Percentiles rank a stretch among this genome's conserved stretches.
Conservation (phyloP, 1,140 invertebrate species). For the Choristoneura fumiferana region DNA sequence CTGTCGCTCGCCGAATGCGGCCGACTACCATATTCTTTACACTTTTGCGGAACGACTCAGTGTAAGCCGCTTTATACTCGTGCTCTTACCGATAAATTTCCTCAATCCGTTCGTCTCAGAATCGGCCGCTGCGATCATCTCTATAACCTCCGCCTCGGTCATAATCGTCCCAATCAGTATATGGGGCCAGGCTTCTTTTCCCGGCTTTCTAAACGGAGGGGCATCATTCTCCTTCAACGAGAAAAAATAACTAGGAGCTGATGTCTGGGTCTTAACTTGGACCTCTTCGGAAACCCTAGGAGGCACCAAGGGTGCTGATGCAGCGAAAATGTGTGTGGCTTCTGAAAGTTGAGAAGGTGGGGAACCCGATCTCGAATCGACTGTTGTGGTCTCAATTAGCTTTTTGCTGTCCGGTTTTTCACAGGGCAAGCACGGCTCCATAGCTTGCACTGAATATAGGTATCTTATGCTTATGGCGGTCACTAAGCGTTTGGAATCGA, state of each 20-base stretch:
- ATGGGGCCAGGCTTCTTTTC: conserved; percentile 36
- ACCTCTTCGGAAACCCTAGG: conserved; percentile 17
- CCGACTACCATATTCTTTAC: no score
- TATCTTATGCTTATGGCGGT: no score
- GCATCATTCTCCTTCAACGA: conserved; percentile 55
- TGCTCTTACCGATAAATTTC: conserved; percentile 48
- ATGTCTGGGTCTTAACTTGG: conserved; percentile 44
- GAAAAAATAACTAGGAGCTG: conserved; percentile 57
- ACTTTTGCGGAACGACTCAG: no score
- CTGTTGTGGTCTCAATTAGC: background rate
- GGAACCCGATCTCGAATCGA: no score
- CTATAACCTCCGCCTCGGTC: conserved; percentile 45
- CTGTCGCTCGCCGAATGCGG: no score
- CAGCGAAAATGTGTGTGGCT: conserved; percentile 23
- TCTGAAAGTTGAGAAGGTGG: background rate
- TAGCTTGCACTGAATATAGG: no score
- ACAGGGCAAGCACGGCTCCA: background rate
- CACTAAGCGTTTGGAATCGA: no score
- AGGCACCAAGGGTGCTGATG: conserved; percentile 37
- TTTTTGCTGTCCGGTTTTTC: conserved; percentile 18
- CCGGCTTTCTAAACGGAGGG: conserved; percentile 50
- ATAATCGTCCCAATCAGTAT: conserved; percentile 49
- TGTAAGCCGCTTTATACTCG: no score
- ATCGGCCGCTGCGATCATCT: conserved; percentile 49
- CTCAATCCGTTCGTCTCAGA: conserved; percentile 36